A percentile compares a stretch with the other conserved stretches of the same genome.
Conservation (phyloP, 1,140 invertebrate species). For the Yoshiicerus persimilis region DNA sequence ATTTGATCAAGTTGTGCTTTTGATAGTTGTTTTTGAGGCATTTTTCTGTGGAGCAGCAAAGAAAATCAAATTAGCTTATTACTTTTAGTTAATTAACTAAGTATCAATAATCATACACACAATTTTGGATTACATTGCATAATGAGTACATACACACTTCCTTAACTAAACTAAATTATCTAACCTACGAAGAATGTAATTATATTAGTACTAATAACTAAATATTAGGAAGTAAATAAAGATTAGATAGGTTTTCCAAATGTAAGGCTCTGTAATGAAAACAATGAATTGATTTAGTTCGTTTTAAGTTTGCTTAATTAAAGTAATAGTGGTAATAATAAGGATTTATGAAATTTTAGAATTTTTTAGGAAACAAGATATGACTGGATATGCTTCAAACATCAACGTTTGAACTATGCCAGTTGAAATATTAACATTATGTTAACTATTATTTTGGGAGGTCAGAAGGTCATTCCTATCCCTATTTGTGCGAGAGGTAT, state of each 20-base stretch:
- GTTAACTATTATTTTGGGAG: background rate
- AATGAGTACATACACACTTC: too few species aligned
- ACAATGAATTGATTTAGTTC: background rate
- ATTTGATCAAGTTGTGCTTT: background rate
- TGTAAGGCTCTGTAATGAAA: too few species aligned
- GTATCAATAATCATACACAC: background rate
- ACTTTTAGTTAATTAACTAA: background rate
- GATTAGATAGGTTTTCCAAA: background rate
- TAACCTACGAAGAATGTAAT: too few species aligned
- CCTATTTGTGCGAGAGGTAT: background rate
- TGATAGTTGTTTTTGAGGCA: background rate
- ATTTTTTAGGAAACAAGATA: background rate
- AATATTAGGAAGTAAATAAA: background rate
- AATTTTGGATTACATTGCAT: too few species aligned
- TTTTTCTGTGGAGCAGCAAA: background rate
- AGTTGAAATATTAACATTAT: background rate
- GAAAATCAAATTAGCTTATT: background rate
- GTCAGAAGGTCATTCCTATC: background rate
- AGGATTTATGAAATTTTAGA: background rate
- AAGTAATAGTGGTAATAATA: too few species aligned
- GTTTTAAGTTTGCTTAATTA: too few species aligned
- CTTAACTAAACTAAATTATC: too few species aligned
- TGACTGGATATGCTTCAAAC: background rate
- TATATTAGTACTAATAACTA: too few species aligned
- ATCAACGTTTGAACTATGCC: background rate